phyloP scores from a whole-genome alignment of 2,113 vertebrate species.

The Syngnathus scovelli region DNA sequence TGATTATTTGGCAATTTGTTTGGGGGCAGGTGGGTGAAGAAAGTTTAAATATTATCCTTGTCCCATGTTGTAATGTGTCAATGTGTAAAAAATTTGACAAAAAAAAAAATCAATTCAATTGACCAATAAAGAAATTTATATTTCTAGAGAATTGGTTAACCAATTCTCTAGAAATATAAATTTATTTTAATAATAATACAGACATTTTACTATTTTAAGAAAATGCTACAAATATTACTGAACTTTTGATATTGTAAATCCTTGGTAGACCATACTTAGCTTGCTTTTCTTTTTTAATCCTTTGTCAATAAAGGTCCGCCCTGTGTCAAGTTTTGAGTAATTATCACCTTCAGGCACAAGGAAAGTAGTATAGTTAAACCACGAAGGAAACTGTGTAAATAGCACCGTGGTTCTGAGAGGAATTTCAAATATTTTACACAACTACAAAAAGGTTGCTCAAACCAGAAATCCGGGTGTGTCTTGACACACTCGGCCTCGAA shows the following conservation, averaged over 20 bases:
- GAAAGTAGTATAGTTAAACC: not conserved
- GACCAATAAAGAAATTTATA: no score
- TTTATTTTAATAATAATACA: no score
- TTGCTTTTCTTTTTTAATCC: not conserved
- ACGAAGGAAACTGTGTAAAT: not conserved
- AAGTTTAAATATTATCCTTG: no score
- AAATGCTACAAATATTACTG: not conserved
- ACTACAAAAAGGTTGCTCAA: not conserved
- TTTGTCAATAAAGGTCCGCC: conserved; percentile 6
- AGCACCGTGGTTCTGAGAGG: not conserved
- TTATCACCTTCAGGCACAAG: not conserved
- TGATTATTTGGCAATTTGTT: no score
- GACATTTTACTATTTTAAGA: no score
- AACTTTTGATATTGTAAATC: not conserved
- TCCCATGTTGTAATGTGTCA: no score
- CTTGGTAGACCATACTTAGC: not conserved
- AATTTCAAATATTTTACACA: conserved; percentile 8
- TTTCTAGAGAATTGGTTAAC: not conserved
- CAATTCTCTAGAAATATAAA: not conserved
- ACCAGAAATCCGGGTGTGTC: conserved; percentile 4
- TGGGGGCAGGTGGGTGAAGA: no score
- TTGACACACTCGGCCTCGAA: not conserved
- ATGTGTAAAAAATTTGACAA: no score
- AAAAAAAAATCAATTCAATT: not conserved
- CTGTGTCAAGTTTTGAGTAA: not conserved